Conservation (phyloP, 2,113 vertebrate genomes). For the Calyptommatus sinebrachiatus region DNA sequence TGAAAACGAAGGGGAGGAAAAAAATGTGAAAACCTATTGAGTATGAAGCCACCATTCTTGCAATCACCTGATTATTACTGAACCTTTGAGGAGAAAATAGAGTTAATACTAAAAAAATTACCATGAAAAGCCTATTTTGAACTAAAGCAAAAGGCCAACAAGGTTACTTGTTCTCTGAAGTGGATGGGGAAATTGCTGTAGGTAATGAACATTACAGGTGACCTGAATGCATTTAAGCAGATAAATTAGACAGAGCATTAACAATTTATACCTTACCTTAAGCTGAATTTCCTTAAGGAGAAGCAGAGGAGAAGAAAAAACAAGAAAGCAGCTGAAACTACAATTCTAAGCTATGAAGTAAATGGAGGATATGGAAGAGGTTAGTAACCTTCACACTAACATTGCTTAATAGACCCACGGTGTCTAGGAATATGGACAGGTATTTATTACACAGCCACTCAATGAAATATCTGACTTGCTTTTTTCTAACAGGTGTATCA, state of each 20-base stretch:
- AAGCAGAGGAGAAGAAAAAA: background rate
- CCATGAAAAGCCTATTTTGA: conserved; percentile 32
- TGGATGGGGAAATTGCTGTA: conserved; percentile 30
- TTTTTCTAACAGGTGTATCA: conserved; percentile 46
- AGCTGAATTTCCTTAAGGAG: conserved; percentile 26
- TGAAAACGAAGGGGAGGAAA: conserved; percentile 28
- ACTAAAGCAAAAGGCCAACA: conserved; percentile 32
- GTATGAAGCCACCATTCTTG: conserved; percentile 25
- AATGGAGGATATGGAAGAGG: conserved; percentile 25
- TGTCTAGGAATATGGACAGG: conserved; percentile 41
- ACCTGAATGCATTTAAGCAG: conserved; percentile 41
- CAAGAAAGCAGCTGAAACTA: background rate
- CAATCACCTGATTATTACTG: conserved; percentile 13
- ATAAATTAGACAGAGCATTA: conserved; percentile 45
- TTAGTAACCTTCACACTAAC: conserved; percentile 43
- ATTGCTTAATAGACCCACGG: conserved; percentile 42
- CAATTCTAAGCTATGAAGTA: conserved; percentile 46
- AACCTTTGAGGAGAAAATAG: conserved; percentile 21
- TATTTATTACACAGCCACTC: conserved; percentile 57
- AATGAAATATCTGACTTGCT: conserved; percentile 34
- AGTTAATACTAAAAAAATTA: conserved; percentile 44
- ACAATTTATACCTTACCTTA: conserved; percentile 24
- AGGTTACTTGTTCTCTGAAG: conserved; percentile 40
- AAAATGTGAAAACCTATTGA: background rate
- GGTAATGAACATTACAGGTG: conserved; percentile 32